phyloP scores from a whole-genome alignment of 2,797 vertebrate genomes.

The Natrix natrix region DNA sequence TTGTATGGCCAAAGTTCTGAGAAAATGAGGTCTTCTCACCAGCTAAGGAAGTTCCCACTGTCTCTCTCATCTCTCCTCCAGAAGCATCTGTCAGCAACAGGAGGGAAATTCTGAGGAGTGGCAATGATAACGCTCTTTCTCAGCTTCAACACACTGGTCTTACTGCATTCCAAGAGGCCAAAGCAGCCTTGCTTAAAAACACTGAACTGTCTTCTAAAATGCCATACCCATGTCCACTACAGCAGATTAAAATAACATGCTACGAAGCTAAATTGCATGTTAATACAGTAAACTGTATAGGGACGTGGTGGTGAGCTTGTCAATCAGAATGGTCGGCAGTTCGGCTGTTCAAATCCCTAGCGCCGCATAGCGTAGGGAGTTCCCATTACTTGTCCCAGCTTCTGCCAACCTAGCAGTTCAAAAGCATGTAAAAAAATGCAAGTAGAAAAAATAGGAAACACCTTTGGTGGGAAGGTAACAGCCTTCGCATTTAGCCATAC shows the following conservation, averaged over 20 bases:
- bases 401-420: too few species aligned
- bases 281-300: constrained; percentile 56
- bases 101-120: neutral
- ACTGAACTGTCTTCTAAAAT: constrained; percentile 48
- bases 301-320: too few species aligned
- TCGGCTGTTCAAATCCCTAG: too few species aligned
- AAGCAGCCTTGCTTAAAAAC: constrained; percentile 12
- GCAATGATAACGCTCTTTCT: neutral
- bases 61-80: neutral
- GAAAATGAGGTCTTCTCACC: neutral
- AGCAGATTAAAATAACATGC: constrained; percentile 43
- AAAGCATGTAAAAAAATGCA: too few species aligned
- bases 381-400: too few species aligned
- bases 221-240: constrained; percentile 22
- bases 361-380: too few species aligned
- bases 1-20: neutral
- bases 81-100: neutral
- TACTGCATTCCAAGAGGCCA: neutral
- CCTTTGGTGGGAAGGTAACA: too few species aligned
- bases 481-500: too few species aligned
- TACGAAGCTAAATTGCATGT: constrained; percentile 58
- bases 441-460: too few species aligned
- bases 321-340: too few species aligned
- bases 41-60: neutral
- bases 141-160: neutral